Evolutionary conservation across 2,797 vertebrate genomes (phyloP).

Genomic region (Bufotes viridis): DNA sequence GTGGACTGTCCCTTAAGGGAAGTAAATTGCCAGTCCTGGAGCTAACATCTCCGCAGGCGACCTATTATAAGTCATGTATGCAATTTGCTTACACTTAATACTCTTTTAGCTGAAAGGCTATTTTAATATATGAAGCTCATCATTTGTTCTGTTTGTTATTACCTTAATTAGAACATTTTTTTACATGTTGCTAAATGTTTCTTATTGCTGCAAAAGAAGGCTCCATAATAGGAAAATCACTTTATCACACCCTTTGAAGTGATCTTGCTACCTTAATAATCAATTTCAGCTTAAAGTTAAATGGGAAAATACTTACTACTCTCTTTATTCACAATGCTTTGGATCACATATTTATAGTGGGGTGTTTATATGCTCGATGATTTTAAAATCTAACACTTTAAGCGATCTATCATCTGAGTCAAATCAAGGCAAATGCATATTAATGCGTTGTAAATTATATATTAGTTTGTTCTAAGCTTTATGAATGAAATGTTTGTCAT

Average conservation of each 20-base stretch:
- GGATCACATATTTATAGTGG: not conserved
- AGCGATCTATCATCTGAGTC: constrained; percentile 41
- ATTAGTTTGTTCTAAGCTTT: constrained; percentile 40
- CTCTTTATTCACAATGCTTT: not conserved
- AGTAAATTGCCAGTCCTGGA: constrained; percentile 28
- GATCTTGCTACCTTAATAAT: constrained; percentile 60
- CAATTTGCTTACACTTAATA: constrained; percentile 51
- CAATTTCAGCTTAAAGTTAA: not conserved
- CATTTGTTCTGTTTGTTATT: constrained; percentile 50
- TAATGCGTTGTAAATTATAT: constrained; percentile 53
- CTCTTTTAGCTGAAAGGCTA: constrained; percentile 33
- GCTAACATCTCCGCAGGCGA: constrained; percentile 28
- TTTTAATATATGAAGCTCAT: constrained; percentile 47
- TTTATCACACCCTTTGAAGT: constrained; percentile 55
- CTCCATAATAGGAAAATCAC: constrained; percentile 59
- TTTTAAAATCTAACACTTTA: constrained; percentile 31
- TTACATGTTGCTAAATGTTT: constrained; percentile 29
- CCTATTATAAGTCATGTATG: constrained; percentile 55
- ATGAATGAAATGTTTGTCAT: constrained; percentile 42
- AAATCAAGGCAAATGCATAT: constrained; percentile 42
- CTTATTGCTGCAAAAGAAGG: constrained; percentile 11
- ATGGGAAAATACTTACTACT: not conserved
- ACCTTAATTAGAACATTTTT: constrained; percentile 57
- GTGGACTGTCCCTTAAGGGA: not conserved
- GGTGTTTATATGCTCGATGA: not conserved